Evolutionary conservation across 2,888 invertebrate species (phyloP), one percentile per base, ranked within the genome.

Genomic region (Hedychridium roseum): DNA sequence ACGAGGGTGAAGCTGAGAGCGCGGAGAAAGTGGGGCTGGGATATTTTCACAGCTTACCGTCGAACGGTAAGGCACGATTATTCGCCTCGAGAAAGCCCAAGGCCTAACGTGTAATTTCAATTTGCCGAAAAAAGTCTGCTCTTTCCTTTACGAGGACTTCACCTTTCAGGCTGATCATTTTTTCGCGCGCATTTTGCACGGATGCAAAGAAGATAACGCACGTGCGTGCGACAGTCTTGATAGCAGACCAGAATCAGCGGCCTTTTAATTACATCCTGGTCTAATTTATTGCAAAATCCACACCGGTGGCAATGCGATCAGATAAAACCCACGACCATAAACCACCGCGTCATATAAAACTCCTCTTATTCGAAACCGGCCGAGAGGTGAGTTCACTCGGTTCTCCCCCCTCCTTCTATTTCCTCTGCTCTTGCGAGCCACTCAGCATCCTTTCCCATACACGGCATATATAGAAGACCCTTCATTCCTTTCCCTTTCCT

Each of bases 261-360:
- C 57, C 69, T 72, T 73, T 75, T 75, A 75, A 75, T 75, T 73
- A 71, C 71, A 66, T 58, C 62, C 64, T 62, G 57, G 56, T 50
- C 67, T 67, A 73, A 75, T 75, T 75, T 74, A 74, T 74, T 68
- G 71, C 70, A 65, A 75, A 73, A 73, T 73, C 73, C 71, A 67
- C 72, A 70, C 70, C 75, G 68, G 75, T 75, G 76, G 75, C 75
- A 72, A 75, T 68, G 64, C 69, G 70, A 75, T 74, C 74, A 70
- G 75, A 74, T 74, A 75, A 74, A 71, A 71, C 63, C 69, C 66
- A 70, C 69, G 69, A 55, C 60, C 72, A 73, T 74, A 73, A 74
- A 73, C 71, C 71, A 72, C 67, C 55, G 68, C 71, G 70, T 73
- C 72, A 71, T 74, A 71, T 71, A 68, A 74, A 68, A 70, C 69